Evolutionary conservation across 1,140 invertebrate species (phyloP).

Genomic region (Myzus persicae): DNA sequence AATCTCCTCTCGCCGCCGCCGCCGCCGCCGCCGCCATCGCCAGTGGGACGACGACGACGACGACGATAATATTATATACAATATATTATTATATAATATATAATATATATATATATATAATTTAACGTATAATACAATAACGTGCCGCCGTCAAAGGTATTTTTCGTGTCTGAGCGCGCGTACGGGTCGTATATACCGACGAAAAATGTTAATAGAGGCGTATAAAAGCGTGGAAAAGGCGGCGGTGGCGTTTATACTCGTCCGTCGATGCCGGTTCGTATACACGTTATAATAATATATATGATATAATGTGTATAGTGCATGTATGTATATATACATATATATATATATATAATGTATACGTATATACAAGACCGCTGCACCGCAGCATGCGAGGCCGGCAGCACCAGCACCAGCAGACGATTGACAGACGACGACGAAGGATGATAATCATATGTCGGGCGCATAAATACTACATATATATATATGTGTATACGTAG

Average conservation of each 20-base stretch:
- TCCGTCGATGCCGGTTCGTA: constrained; percentile 21
- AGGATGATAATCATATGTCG: constrained; percentile 52
- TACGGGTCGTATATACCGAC: not conserved
- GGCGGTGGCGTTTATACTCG: constrained; percentile 31
- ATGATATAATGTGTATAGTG: constrained; percentile 2
- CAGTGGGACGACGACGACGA: not conserved
- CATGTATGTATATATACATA: not conserved
- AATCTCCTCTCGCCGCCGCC: not conserved
- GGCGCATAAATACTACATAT: constrained; percentile 49
- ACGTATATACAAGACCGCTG: not conserved
- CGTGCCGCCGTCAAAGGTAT: constrained; percentile 51
- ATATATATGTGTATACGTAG: not conserved
- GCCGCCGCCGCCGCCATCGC: not conserved
- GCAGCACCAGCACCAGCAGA: constrained; percentile 2
- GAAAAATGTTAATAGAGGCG: constrained; percentile 57
- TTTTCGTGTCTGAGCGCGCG: constrained; percentile 34
- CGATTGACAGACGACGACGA: constrained; percentile 47
- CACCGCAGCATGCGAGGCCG: not conserved
- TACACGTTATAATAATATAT: not conserved
- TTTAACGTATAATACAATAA: constrained; percentile 24
- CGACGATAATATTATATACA: not conserved
- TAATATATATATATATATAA: constrained; percentile 17
- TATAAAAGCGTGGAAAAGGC: constrained; percentile 30
- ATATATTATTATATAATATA: constrained; percentile 27
- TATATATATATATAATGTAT: not conserved